A percentile compares a stretch with the other conserved stretches of the same genome.
phyloP scores from a whole-genome alignment of 2,888 invertebrate species.

The Sinhomidia bicolor region DNA sequence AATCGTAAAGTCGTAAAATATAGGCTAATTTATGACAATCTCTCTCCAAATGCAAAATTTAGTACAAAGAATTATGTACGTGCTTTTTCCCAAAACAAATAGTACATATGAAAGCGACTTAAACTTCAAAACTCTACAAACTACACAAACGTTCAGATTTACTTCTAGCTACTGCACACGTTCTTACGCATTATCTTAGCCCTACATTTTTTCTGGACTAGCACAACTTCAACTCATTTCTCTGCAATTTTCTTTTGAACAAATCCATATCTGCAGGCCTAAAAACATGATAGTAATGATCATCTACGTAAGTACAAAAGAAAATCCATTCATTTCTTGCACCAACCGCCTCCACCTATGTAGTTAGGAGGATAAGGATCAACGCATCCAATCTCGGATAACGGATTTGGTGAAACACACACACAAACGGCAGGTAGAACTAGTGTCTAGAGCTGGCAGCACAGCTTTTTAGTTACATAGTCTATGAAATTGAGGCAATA shows the following conservation, averaged over 20 bases:
- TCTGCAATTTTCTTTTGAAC: background rate
- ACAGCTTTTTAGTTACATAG: background rate
- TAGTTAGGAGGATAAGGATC: too few relatives aligned
- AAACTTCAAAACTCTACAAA: background rate
- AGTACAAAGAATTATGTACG: background rate
- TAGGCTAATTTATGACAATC: constrained; percentile 34
- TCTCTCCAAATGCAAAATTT: background rate
- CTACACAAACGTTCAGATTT: background rate
- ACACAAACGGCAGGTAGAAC: background rate
- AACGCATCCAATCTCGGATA: background rate
- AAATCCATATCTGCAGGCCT: constrained; percentile 39
- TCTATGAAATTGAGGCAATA: constrained; percentile 50
- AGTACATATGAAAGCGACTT: background rate
- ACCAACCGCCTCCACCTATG: background rate
- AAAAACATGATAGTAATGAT: constrained; percentile 19
- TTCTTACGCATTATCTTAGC: background rate
- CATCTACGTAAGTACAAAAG: background rate
- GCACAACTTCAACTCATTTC: constrained; percentile 9
- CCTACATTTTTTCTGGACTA: constrained; percentile 55
- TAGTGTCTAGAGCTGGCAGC: background rate
- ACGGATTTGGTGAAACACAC: background rate
- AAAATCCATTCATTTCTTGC: background rate
- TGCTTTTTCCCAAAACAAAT: background rate
- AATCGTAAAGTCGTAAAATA: constrained; percentile 2
- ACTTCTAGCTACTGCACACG: background rate